Conservation (phyloP, 2,797 vertebrate genomes). For the Bovichtus variegatus region DNA sequence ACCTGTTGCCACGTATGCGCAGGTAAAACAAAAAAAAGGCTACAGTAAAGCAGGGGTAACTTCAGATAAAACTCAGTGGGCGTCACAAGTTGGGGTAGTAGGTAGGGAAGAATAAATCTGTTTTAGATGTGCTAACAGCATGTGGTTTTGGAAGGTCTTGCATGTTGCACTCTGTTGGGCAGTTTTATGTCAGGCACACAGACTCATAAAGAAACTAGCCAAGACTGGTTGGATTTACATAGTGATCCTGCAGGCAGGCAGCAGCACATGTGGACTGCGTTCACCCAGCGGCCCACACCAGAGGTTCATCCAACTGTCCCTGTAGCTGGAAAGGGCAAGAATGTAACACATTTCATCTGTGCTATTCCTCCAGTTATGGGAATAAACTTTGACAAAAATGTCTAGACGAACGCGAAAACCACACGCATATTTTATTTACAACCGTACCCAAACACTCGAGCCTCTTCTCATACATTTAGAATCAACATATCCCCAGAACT, state of each 20-base stretch:
- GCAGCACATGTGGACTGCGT: constrained; percentile 66
- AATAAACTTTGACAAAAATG: constrained; percentile 45
- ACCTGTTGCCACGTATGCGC: constrained; percentile 86
- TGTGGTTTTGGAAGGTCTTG: constrained; percentile 67
- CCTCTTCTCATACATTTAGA: constrained; percentile 54
- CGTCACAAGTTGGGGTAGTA: not conserved
- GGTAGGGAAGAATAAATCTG: constrained; percentile 39
- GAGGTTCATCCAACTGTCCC: constrained; percentile 36
- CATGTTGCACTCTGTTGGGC: constrained; percentile 56
- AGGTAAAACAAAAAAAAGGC: constrained; percentile 72
- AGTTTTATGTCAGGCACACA: constrained; percentile 74
- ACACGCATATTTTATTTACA: constrained; percentile 68
- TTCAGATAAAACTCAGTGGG: constrained; percentile 9
- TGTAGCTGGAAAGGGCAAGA: constrained; percentile 25
- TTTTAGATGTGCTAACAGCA: constrained; percentile 61
- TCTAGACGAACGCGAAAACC: constrained; percentile 36
- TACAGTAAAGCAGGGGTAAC: not conserved
- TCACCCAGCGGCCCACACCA: constrained; percentile 21
- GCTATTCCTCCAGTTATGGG: constrained; percentile 23
- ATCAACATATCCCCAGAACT: constrained; percentile 63
- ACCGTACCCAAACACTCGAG: constrained; percentile 53
- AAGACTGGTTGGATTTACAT: constrained; percentile 69
- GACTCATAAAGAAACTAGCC: constrained; percentile 80
- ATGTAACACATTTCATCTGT: constrained; percentile 47
- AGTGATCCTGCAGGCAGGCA: constrained; percentile 53